Evolutionary conservation across 30 jellyfish, hydroid and myxozoan species (phyloP), one percentile per base, ranked within the genome.

Genomic region (Turritopsis dohrnii): DNA sequence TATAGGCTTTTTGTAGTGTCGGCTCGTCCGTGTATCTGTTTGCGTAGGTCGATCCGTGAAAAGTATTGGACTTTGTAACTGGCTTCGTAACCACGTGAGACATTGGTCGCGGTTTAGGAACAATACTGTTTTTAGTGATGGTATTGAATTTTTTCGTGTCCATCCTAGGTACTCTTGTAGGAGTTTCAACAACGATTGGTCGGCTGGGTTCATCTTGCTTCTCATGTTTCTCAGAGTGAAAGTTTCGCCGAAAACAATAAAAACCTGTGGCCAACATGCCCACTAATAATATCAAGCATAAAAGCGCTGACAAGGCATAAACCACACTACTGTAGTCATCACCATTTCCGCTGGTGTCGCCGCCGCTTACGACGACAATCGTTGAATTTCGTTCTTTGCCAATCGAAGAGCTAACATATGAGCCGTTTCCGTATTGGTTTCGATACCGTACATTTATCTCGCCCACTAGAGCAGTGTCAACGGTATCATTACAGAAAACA

Each of bases 11-110:
- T 0, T 74, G 83, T 0, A 74, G 21, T 60, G 83, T 30, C 31
- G 31, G 28, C 41, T 74, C 83, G 65, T 74, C 83, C 24, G 65
- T 52, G 83, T 74, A 29, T n/a, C 65, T 72, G 24, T 74, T 74
- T 16, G 72, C 65, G n/a, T 0, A 74, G 17, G 65, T 52, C 17
- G 24, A 1, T n/a, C 83, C 83, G 41, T 29, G 54, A 29, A 74
- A 74, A 23, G 83, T 74, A 52, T 74, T 26, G 54, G 83, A 74
- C 41, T 74, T 74, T 13, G 54, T 16, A 9, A 74, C 65, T 0
- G 65, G 65, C 24, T 74, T 26, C 54, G 83, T n/a, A 0, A 29
- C 41, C 65, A 74, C 83, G 65, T 74, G 83, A 74, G 72, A 26
- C 65, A 74, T 21, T 1, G 83, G 54, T 27, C 65, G 54, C 65